Base-by-base conservation (phyloP, 1,140 invertebrate species). In the Anoplophora glabripennis region DNA sequence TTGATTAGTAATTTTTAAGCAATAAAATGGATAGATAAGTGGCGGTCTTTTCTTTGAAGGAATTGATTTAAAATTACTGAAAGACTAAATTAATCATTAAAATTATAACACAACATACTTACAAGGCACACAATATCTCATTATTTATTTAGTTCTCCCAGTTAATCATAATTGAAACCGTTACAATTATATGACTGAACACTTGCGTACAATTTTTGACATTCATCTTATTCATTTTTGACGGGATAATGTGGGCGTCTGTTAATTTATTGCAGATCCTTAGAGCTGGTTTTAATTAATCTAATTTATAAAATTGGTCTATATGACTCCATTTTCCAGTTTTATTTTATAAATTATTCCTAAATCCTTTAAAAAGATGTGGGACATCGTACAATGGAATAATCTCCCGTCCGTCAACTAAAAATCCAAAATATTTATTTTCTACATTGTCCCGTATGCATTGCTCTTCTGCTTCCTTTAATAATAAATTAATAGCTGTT, bases 301-400 rank as follows among this genome's bases (percentile, higher is more conserved):
- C 61, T 17, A 63, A 33, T 37, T 38, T 14, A 53, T 64, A 61
- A 44, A 64, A 52, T 40, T 52, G 36, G 21, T 51, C 54, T 11
- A 66, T 38, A n/a, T 66, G 34, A 33, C 56, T 37, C 66, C 68
- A 69, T 56, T 67, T 65, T 28, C 64, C 69, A 15, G 40, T 53
- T 40, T 47, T 57, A 9, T 38, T 44, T 41, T 41, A 42, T 40
- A 74, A 63, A 64, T 72, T 73, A 57, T 75, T 72, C 17, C 71
- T 35, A 7, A 73, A 53, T 4, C 72, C 64, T 61, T 74, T 74
- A 21, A 75, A 62, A 11, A 75, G 46, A 49, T 76, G 72, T 11
- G 74, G 73, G 35, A 68, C 58, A 54, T 72, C 71, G 59, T 61
- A 73, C 7, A 71, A 49, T n/a, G 70, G 71, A 37, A 69, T 36